phyloP scores from a whole-genome alignment of 53 echinoderm and acorn worm species.

The Temnopleurus reevesii region DNA sequence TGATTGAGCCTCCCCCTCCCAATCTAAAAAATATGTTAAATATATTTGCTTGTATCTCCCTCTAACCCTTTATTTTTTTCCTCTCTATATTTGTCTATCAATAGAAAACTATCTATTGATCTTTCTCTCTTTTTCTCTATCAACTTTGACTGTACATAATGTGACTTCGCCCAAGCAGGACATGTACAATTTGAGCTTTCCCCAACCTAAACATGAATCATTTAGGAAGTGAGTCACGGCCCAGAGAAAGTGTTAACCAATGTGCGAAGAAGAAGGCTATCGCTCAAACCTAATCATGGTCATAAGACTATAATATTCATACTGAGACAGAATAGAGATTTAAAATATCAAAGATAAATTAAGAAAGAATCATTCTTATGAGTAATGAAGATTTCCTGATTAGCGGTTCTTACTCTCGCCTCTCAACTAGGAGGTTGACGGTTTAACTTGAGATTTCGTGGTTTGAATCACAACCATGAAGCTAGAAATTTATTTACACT shows the following conservation, averaged over 20 bases:
- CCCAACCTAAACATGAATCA: constrained; percentile 28
- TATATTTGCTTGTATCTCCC: too few relatives aligned
- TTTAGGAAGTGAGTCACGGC: constrained; percentile 43
- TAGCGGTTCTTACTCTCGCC: too few relatives aligned
- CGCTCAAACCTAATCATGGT: not conserved
- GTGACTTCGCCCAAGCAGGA: constrained; percentile 5
- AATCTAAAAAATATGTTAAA: too few relatives aligned
- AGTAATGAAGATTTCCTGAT: not conserved
- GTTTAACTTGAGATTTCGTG: too few relatives aligned
- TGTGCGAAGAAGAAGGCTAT: constrained; percentile 2
- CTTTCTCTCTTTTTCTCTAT: not conserved
- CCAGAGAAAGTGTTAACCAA: constrained; percentile 15
- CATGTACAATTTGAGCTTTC: constrained; percentile 37
- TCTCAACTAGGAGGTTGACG: too few relatives aligned
- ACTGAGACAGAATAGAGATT: not conserved
- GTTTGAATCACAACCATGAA: too few relatives aligned
- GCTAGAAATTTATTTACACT: too few relatives aligned
- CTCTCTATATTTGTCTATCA: not conserved
- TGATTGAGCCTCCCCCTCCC: too few relatives aligned
- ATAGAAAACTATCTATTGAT: not conserved
- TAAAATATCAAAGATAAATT: not conserved
- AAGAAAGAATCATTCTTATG: not conserved
- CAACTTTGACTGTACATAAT: not conserved
- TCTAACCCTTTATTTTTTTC: not conserved
- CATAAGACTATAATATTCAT: not conserved